These are phyloP conservation scores for Lasioglossum vierecki DNA, from an alignment of 2,888 invertebrate genomes.

Conservation along the genomic window DNA sequence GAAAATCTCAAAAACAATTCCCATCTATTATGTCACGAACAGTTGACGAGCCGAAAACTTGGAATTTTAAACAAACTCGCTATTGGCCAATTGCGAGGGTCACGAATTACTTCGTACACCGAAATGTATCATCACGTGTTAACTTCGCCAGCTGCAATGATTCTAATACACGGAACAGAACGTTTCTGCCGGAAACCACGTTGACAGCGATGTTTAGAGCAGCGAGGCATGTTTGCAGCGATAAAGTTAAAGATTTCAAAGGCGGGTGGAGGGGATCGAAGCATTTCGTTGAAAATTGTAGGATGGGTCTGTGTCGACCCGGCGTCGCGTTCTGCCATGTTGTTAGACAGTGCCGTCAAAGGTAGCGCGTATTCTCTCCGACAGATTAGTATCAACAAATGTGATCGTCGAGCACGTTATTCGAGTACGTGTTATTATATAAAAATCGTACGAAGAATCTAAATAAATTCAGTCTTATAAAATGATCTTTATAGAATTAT, in stretches of 20 bases:
- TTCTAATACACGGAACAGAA: not conserved
- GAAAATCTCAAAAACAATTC: not conserved
- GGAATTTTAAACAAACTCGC: not conserved
- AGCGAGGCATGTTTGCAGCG: not conserved
- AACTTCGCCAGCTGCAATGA: not conserved
- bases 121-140: not conserved
- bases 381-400: constrained; percentile 83
- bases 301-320: not conserved
- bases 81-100: not conserved
- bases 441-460: too few species aligned
- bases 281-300: not conserved
- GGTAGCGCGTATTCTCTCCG: constrained; percentile 68
- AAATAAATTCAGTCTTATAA: too few species aligned
- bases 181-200: not conserved
- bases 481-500: too few species aligned
- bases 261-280: too few species aligned
- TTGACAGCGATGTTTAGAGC: not conserved
- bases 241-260: not conserved
- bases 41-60: not conserved
- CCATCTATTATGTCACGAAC: not conserved
- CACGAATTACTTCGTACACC: not conserved
- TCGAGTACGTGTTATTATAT: too few species aligned
- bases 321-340: not conserved
- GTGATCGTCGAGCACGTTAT: constrained; percentile 38
- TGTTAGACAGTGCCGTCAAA: not conserved